A percentile compares a stretch with the other conserved stretches of the same genome.
Conservation (phyloP, 2,888 invertebrate genomes). For the Kuschelorhynchus macadamiae region DNA sequence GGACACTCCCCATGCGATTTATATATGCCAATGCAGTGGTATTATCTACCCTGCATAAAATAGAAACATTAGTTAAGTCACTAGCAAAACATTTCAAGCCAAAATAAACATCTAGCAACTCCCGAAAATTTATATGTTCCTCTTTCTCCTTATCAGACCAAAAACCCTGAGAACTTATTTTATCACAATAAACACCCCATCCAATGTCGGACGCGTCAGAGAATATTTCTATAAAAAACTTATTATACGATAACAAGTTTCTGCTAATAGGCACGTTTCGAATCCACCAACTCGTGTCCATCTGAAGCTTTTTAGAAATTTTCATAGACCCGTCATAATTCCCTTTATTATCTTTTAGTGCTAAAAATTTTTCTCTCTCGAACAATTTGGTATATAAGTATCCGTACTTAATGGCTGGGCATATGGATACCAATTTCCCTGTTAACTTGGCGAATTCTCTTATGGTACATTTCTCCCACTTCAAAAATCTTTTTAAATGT, state of each 20-base stretch:
- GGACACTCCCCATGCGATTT: conserved; percentile 12
- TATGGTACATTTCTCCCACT: no score
- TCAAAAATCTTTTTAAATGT: not conserved
- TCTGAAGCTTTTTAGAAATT: no score
- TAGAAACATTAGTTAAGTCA: not conserved
- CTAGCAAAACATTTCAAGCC: conserved; percentile 10
- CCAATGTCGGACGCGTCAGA: no score
- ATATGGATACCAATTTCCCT: conserved; percentile 42
- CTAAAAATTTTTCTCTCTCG: conserved; percentile 1
- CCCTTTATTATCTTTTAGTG: conserved; percentile 25
- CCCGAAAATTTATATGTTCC: no score
- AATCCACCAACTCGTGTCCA: no score
- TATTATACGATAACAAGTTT: no score
- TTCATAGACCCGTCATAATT: not conserved
- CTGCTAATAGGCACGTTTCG: no score
- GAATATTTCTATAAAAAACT: no score
- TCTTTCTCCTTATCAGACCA: no score
- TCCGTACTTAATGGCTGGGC: conserved; percentile 40
- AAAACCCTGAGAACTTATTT: no score
- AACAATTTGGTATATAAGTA: conserved; percentile 18
- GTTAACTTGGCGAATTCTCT: conserved; percentile 39
- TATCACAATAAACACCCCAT: no score
- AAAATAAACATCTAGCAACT: not conserved
- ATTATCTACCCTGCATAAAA: conserved; percentile 17
- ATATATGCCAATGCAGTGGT: conserved; percentile 11